A percentile compares a stretch with the other conserved stretches of the same genome.
Conservation (phyloP, 2,113 vertebrate genomes). For the Lucifuga dentata region DNA sequence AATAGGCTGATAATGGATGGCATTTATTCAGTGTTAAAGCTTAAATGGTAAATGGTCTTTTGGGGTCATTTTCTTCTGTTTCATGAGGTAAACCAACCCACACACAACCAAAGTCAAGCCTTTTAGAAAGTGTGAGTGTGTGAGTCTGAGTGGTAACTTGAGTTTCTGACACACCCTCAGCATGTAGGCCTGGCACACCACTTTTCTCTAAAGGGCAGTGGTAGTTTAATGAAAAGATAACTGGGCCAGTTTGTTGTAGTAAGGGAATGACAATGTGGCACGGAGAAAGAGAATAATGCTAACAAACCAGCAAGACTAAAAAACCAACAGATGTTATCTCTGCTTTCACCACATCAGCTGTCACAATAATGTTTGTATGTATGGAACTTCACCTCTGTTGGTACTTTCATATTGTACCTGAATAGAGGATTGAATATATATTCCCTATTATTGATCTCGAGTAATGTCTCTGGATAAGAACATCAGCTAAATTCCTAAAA, state of each 20-base stretch:
- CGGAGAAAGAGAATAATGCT: conserved; percentile 22
- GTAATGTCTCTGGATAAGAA: not conserved
- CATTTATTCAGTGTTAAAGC: conserved; percentile 16
- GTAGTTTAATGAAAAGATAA: conserved; percentile 60
- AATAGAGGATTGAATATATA: not conserved
- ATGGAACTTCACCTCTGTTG: not conserved
- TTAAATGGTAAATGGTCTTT: conserved; percentile 22
- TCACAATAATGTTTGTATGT: too few species aligned
- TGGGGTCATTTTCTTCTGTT: conserved; percentile 6
- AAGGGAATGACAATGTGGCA: conserved; percentile 44
- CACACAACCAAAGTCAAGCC: not conserved
- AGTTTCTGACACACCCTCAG: conserved; percentile 44
- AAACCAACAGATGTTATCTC: not conserved
- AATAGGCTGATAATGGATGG: not conserved
- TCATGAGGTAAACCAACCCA: not conserved
- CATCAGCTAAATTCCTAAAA: not conserved
- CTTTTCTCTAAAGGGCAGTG: conserved; percentile 28
- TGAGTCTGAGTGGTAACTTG: conserved; percentile 39
- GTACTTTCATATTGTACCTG: not conserved
- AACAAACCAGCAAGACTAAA: not conserved
- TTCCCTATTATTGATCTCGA: not conserved
- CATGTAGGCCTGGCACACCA: conserved; percentile 32
- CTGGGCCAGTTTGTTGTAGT: conserved; percentile 49
- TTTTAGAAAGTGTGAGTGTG: conserved; percentile 25
- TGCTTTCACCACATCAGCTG: too few species aligned